Base-by-base conservation (phyloP, 2,888 invertebrate genomes). In the Gastrophysa polygoni region DNA sequence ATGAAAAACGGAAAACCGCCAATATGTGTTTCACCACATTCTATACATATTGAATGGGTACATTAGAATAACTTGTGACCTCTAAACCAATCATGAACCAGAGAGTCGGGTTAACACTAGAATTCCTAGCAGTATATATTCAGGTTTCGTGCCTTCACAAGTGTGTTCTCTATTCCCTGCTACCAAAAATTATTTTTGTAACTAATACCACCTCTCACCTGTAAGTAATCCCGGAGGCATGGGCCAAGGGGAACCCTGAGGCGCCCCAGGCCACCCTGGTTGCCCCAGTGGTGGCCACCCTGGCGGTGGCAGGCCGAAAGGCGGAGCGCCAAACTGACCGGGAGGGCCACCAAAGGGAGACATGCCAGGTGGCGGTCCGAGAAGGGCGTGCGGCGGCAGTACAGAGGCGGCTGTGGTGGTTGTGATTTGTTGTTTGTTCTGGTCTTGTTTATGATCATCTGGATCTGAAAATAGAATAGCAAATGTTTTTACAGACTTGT, bases 281-380 rank as follows among this genome's bases (percentile, higher is more conserved):
- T 80, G 78, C 14, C 78, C 79, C 8, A 81, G 79, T 8, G 71
- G 83, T 64, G 83, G 85, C 73, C 87, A 85, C 20, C 89, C 88
- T 18, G 90, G 89, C 8, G 91, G 90, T 3, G 91, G 91, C 85
- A 91, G 84, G 38, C 88, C 88, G 73, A 87, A 88, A 1, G 87
- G 88, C 14, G 88, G 85, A 21, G 83, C 84, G 6, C 85, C 85
- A 71, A 84, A 85, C 29, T 84, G 84, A 3, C 84, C 83, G 57
- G 83, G 82, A 8, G 84, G 83, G 29, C 81, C 87, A 1, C 88
- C 88, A 71, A 87, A 89, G 6, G 86, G 86, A 5, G 84, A 81
- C 69, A 84, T 79, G 28, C 81, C 82, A 7, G 82, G 82, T 2
- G 82, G 82, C 7, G 82, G 82, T 2, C 81, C 84, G 78, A 80